Percentiles rank a stretch among this genome's conserved stretches.
These are phyloP conservation scores for Microdon myrmicae DNA, from an alignment of 2,888 invertebrate genomes.

Conservation along the genomic window DNA sequence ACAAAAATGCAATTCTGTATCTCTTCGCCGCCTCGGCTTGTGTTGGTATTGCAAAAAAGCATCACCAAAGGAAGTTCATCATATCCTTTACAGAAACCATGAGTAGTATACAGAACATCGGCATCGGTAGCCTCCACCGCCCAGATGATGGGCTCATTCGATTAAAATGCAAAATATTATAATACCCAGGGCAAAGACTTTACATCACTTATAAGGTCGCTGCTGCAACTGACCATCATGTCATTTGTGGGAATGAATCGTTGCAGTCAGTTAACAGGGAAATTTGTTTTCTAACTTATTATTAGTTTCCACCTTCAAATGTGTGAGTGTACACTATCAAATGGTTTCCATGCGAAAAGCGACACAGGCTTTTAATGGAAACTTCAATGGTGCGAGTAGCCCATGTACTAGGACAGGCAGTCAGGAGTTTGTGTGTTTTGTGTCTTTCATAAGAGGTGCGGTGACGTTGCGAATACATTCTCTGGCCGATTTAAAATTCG, in stretches of 20 bases:
- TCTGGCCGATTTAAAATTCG: too few relatives aligned
- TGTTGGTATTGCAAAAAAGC: too few relatives aligned
- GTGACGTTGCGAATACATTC: too few relatives aligned
- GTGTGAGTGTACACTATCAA: neutral
- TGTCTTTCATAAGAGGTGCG: too few relatives aligned
- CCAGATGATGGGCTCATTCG: slow-evolving; percentile 11
- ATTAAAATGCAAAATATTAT: slow-evolving; percentile 26
- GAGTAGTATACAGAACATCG: neutral
- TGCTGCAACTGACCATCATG: neutral
- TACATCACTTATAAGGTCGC: slow-evolving; percentile 7
- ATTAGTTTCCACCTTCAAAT: slow-evolving; percentile 1
- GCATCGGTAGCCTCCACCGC: slow-evolving; percentile 3
- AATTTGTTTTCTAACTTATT: slow-evolving; percentile 2
- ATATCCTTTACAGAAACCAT: too few relatives aligned
- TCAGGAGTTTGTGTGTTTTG: too few relatives aligned
- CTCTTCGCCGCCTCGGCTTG: neutral
- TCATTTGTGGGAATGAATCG: neutral
- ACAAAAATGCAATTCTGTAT: slow-evolving; percentile 9
- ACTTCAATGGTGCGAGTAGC: slow-evolving; percentile 1
- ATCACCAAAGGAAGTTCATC: too few relatives aligned
- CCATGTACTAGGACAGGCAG: too few relatives aligned
- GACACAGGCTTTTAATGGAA: slow-evolving; percentile 1
- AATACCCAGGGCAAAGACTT: slow-evolving; percentile 5
- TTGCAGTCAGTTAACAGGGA: too few relatives aligned
- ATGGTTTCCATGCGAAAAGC: slow-evolving; percentile 3